Percentiles rank a stretch among this genome's conserved stretches.
Conservation (phyloP, 2,113 vertebrate genomes). For the Cheilinus undulatus region DNA sequence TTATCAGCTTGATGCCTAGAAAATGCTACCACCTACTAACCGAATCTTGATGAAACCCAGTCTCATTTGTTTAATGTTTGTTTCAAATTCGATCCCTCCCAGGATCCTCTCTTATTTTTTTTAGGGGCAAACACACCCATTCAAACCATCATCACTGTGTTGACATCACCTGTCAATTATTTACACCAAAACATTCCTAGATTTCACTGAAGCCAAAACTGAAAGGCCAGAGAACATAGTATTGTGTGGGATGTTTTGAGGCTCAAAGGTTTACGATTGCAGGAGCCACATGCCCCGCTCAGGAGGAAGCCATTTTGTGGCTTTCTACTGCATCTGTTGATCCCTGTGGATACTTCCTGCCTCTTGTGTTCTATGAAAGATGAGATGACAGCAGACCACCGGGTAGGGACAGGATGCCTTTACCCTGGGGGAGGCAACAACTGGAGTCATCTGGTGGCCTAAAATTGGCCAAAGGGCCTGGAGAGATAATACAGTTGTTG, state of each 20-base stretch:
- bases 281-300: constrained; percentile 46
- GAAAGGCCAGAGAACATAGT: background rate
- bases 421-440: constrained; percentile 59
- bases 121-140: background rate
- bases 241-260: constrained; percentile 22
- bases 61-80: too few relatives aligned
- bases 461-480: constrained; percentile 52
- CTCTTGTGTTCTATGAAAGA: constrained; percentile 75
- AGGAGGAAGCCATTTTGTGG: constrained; percentile 64
- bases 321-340: constrained; percentile 70
- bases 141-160: background rate
- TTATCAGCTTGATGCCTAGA: too few relatives aligned
- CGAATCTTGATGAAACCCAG: too few relatives aligned
- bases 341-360: constrained; percentile 70
- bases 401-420: constrained; percentile 60
- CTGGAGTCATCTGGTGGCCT: constrained; percentile 72
- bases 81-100: too few relatives aligned
- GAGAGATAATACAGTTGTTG: constrained; percentile 62
- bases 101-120: too few relatives aligned
- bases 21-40: too few relatives aligned
- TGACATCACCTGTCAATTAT: constrained; percentile 17
- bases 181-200: background rate
- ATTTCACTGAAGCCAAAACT: constrained; percentile 4
- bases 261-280: constrained; percentile 44
- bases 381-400: constrained; percentile 80